Percentiles rank a stretch among this genome's conserved stretches.
Conservation (phyloP, 2,113 vertebrate species). For the Syrrhaptes paradoxus region DNA sequence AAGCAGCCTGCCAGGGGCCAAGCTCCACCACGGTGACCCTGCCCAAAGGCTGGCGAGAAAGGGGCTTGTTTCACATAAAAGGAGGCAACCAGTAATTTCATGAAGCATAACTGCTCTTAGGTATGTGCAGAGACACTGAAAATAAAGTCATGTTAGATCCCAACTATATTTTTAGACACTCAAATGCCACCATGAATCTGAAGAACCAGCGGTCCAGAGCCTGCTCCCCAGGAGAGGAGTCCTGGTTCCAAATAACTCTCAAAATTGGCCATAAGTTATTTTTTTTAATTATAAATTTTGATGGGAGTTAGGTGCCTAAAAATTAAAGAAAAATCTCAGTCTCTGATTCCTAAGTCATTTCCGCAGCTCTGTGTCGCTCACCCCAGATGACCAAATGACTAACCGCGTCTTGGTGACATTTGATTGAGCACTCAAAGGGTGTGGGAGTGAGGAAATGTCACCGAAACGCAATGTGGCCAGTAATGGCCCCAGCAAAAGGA, state of each 20-base stretch:
- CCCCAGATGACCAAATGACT: neutral
- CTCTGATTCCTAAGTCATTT: neutral
- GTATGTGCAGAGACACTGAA: neutral
- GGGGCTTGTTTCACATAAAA: neutral
- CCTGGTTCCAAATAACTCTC: neutral
- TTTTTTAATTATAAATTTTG: neutral
- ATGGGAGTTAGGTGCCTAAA: neutral
- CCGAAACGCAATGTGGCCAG: rapidly evolving
- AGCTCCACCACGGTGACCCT: neutral
- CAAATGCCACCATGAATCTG: neutral
- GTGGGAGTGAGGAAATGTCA: neutral
- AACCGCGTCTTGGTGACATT: neutral
- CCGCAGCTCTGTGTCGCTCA: neutral
- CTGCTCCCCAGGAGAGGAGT: neutral
- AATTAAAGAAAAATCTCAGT: neutral
- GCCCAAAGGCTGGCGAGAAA: neutral
- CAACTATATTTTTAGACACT: neutral
- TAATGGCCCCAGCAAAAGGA: neutral
- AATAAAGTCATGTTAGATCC: neutral
- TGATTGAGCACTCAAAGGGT: neutral
- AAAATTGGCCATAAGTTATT: neutral
- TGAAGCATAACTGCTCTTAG: neutral
- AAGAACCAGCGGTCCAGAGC: neutral
- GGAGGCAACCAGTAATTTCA: neutral
- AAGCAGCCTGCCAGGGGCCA: neutral